Base-by-base conservation (phyloP, 1,140 invertebrate species). In the Ceratina japonica region DNA sequence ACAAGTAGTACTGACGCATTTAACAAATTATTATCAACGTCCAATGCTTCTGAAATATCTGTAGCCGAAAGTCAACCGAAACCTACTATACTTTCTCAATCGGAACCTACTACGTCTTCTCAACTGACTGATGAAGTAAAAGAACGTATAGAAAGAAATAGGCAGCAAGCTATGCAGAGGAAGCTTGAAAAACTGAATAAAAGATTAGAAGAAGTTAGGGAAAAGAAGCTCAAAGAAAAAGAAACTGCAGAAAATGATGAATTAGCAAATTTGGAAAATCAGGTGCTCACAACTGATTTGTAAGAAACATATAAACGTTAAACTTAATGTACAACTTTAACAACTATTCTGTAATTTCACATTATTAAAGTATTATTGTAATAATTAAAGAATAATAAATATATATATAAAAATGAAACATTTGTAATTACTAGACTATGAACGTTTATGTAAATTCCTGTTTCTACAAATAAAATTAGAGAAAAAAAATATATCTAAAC, bases 91-190 rank as follows among this genome's bases (percentile, higher is more conserved):
- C 0, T 62, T 52, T 13, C 51, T 31, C 54, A 64, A 49, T 27
- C 62, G 51, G 8, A 27, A 18, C 27, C 13, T 27, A 65, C 49
- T 65, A 37, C 49, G 63, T 70, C n/a, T n/a, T n/a, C 72, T 27
- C 51, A 76, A 2, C 75, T 90, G 51, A 87, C 68, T 20, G 83
- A 90, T 44, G 90, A 90, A 76, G 22, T 87, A 1, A 89, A 87
- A 51, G 81, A 86, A 56, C 84, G 62, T 69, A 91, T 91, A 16
- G 89, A 89, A 56, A 86, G 79, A 63, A 91, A 91, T 12, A 84
- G 82, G 20, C 85, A 87, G 56, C 1, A 85, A 44, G 90, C 90
- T 24, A 66, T 91, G 51, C 81, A 89, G 59, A 87, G 79, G 71
- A 90, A 73, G 75, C 75, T 71, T 2, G 82, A 87, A 20, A 88